These are phyloP conservation scores for Lagorchestes hirsutus DNA, from an alignment of 2,797 vertebrate species.

Conservation along the genomic window DNA sequence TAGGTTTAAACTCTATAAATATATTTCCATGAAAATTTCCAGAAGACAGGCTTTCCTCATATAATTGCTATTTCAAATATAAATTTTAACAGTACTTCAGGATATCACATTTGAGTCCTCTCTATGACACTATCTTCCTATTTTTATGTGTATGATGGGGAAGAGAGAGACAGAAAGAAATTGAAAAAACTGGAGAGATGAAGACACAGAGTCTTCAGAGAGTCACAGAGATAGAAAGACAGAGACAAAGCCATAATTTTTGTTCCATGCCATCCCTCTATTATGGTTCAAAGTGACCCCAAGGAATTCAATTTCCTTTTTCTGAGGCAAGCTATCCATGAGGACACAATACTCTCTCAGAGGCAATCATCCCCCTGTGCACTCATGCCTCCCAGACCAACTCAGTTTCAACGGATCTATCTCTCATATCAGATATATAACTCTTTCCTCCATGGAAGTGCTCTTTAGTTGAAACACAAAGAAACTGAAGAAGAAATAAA, in stretches of 20 bases:
- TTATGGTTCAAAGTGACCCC: neutral
- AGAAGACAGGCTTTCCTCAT: neutral
- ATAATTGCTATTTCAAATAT: neutral
- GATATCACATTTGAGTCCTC: neutral
- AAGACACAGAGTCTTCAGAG: neutral
- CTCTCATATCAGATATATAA: neutral
- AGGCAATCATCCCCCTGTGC: neutral
- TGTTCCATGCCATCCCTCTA: neutral
- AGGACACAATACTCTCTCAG: neutral
- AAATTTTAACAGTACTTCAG: neutral
- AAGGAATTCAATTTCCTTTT: neutral
- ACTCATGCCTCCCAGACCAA: neutral
- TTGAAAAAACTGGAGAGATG: neutral
- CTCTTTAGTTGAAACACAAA: neutral
- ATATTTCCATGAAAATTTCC: neutral
- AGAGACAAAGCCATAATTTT: neutral
- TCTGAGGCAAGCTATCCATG: neutral
- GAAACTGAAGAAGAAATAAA: neutral
- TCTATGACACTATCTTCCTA: neutral
- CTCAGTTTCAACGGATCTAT: neutral
- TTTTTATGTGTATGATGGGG: neutral
- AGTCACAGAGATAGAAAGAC: neutral
- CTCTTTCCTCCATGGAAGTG: neutral
- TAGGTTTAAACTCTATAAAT: neutral
- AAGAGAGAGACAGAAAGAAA: neutral